Base-by-base conservation (phyloP, 2,797 vertebrate genomes). In the Crenuchus spilurus region DNA sequence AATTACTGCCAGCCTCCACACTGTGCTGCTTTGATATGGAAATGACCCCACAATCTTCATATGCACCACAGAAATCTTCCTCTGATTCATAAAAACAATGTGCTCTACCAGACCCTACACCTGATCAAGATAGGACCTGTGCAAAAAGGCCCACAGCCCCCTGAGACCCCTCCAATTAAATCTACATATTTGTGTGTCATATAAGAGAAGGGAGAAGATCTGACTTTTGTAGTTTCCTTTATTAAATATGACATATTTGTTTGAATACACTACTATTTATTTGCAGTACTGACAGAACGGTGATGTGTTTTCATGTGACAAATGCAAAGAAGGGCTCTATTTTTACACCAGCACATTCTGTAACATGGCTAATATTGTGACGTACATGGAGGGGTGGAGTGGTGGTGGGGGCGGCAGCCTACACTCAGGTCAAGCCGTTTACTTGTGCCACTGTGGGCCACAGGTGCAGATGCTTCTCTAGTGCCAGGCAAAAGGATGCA, bases 1-100 rank as follows among this genome's bases (percentile, higher is more conserved):
- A 98, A 99, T 99, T 97, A 97, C 94, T 94, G 94, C 93, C 94
- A 94, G 92, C 93, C 92, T 91, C 91, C 92, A 94, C 92, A 94
- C 94, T 93, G 92, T 86, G 92, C 81, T 88, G 91, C 96, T 99
- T 98, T 98, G 97, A 99, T 97, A 97, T 97, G 96, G 95, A 96
- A 98, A 99, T 99, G 86, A 87, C 90, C 93, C 92, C 74, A 83
- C 92, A 92, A 91, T 96, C 94, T 94, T 95, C 93, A 94, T 93
- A 94, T 93, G 91, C 92, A 82, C 94, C 91, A 93, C 94, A 94
- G 93, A 94, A 95, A 96, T 96, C 94, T 94, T 96, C 94, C 95
- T 96, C 90, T 90, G 95, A 96, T 95, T 96, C 95, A 95, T 94
- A 95, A 88, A 97, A 95, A 96, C 96, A 97, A 96, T 97, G 93